Evolutionary conservation across 2,797 vertebrate genomes (phyloP).

Genomic region (Pitangus sulphuratus): DNA sequence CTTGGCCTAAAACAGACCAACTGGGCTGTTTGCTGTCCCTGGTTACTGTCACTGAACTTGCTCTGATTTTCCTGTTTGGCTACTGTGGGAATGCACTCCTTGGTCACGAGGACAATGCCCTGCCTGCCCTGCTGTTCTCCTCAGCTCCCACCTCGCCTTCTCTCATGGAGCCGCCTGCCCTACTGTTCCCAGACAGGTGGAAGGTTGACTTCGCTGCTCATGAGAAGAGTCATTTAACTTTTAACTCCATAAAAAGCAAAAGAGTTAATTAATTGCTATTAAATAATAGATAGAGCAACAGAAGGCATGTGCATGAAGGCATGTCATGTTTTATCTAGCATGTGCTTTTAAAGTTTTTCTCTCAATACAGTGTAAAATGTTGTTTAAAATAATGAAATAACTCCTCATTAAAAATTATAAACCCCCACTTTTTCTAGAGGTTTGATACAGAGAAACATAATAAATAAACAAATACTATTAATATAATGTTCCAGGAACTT

Average conservation of each 20-base stretch:
- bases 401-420: background rate
- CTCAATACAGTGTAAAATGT: background rate
- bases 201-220: background rate
- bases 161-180: background rate
- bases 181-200: background rate
- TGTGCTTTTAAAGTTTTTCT: background rate
- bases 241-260: background rate
- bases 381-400: background rate
- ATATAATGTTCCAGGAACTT: background rate
- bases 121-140: background rate
- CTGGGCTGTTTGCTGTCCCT: background rate
- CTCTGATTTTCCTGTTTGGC: fast-evolving
- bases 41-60: background rate
- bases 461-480: background rate
- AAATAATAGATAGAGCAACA: background rate
- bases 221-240: background rate
- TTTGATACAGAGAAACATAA: background rate
- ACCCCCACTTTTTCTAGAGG: background rate
- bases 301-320: background rate
- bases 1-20: background rate
- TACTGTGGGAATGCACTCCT: background rate
- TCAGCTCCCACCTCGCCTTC: background rate
- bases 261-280: background rate
- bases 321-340: background rate
- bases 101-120: fast-evolving